These are phyloP conservation scores for Sepioteuthis lessoniana DNA, from an alignment of 2,888 invertebrate species.

Conservation along the genomic window DNA sequence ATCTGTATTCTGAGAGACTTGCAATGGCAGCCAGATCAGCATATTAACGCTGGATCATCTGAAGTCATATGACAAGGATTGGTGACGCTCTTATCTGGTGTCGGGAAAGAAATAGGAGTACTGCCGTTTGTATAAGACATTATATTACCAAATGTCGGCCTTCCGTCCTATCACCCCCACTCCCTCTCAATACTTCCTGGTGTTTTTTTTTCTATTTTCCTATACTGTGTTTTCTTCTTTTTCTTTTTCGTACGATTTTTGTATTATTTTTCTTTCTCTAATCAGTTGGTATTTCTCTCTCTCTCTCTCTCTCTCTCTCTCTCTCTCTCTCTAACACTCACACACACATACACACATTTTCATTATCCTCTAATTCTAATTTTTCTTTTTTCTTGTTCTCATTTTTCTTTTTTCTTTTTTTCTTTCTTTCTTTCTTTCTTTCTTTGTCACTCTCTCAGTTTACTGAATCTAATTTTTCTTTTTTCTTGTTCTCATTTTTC, in stretches of 20 bases:
- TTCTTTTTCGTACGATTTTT: too few species aligned
- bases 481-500: too few species aligned
- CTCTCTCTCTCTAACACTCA: too few species aligned
- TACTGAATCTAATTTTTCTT: neutral
- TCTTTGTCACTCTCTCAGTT: neutral
- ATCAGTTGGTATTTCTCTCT: neutral
- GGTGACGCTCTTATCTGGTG: neutral
- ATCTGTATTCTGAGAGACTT: neutral
- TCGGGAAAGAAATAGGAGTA: neutral
- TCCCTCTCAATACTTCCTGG: too few species aligned
- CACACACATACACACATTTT: too few species aligned
- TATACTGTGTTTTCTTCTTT: too few species aligned
- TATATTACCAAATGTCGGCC: neutral
- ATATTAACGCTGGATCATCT: neutral
- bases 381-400: too few species aligned
- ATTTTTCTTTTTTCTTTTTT: neutral
- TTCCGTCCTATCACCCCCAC: neutral
- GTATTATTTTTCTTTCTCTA: too few species aligned
- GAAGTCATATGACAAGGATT: neutral
- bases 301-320: neutral
- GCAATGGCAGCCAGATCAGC: neutral
- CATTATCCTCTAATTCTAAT: too few species aligned
- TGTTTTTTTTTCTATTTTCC: too few species aligned
- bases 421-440: neutral
- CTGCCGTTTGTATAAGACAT: neutral